Evolutionary conservation across 2,113 vertebrate genomes (phyloP), one percentile per base, ranked within the genome.

Genomic region (Rhagologus leucostigma): DNA sequence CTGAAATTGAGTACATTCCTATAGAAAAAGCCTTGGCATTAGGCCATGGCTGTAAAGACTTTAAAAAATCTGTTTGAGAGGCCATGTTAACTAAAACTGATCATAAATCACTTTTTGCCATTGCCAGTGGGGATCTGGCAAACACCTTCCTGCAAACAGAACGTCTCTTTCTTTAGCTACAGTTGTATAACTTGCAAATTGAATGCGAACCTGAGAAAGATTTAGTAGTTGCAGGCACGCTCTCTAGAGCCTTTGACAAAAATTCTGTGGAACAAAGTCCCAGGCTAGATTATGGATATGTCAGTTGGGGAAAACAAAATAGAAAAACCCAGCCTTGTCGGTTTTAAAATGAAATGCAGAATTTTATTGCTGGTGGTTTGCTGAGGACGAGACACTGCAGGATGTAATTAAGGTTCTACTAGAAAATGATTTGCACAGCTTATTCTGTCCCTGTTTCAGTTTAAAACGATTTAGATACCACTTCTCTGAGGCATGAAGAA

Each of bases 341-440:
- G 74, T 93, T 94, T 83, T 87, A 82, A 93, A 93, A 96, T 96
- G 89, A 96, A 96, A 97, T 87, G 84, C 94, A 93, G 94, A 85
- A 77, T 91, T 92, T 94, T 91, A 95, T 94, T 95, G 91, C 96
- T 75, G 60, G 91, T 91, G 89, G 93, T 95, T 95, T 94, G 91
- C 96, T 79, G 91, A 89, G 89, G 95, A 97, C 18, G 62, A 95
- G 91, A 82, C 89, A 94, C 93, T 95, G 95, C 96, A 95, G 93
- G 94, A 97, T 95, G 91, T 95, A 97, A 97, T 96, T 96, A 96
- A 96, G 89, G 94, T 93, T 95, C 91, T 91, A 82, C 62, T 91
- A 95, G 94, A 94, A 94, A 96, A 94, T 95, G 75, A 91, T 90
- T 97, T 96, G 96, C 96, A 95, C 89, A 87, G 95, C 91, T 95